phyloP scores from a whole-genome alignment of 1,140 invertebrate species.

The Drosophila dunni region DNA sequence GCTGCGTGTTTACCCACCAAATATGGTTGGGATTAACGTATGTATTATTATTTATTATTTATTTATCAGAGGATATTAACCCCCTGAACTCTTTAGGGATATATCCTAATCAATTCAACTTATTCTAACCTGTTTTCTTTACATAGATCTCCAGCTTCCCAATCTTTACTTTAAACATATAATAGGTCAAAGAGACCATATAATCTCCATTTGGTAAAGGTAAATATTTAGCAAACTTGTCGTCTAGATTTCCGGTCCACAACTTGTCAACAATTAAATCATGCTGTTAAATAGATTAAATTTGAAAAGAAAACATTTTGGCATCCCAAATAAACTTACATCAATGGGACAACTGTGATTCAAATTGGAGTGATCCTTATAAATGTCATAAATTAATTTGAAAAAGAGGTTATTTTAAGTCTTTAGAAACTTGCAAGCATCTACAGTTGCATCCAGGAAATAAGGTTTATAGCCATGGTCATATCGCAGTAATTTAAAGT shows the following conservation, averaged over 20 bases:
- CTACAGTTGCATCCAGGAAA: slow-evolving; percentile 16
- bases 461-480: slow-evolving; percentile 37
- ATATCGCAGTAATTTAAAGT: slow-evolving; percentile 17
- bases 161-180: neutral
- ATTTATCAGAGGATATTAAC: too few species aligned
- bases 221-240: slow-evolving; percentile 18
- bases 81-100: too few species aligned
- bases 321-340: slow-evolving; percentile 16
- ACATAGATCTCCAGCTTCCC: too few species aligned
- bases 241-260: slow-evolving; percentile 46
- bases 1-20: too few species aligned
- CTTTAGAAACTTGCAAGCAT: slow-evolving; percentile 26
- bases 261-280: slow-evolving; percentile 55
- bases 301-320: neutral
- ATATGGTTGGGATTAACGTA: too few species aligned
- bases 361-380: slow-evolving; percentile 11
- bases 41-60: too few species aligned
- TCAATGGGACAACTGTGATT: slow-evolving; percentile 41
- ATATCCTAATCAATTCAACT: too few species aligned
- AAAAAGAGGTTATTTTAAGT: slow-evolving; percentile 3
- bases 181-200: slow-evolving; percentile 12
- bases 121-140: too few species aligned
- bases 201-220: slow-evolving; percentile 49
- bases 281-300: slow-evolving; percentile 32
- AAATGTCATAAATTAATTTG: neutral